Percentiles rank a stretch among this genome's conserved stretches.
phyloP scores from a whole-genome alignment of 2,888 invertebrate species.

The Eueremaeus valkanovi region DNA sequence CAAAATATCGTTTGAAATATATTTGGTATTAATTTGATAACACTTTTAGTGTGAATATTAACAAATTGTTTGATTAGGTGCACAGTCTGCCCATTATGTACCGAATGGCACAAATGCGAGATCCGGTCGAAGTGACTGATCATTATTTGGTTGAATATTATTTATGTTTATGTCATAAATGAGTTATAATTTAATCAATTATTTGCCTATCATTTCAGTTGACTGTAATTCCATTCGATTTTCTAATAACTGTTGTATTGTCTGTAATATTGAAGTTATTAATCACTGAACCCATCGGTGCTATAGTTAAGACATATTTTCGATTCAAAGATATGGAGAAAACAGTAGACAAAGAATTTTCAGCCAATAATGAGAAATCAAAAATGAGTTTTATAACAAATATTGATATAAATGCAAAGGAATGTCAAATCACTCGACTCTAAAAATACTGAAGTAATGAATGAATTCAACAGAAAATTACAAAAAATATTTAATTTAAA shows the following conservation, averaged over 20 bases:
- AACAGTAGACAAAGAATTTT: no score
- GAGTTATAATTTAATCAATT: background rate
- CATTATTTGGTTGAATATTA: background rate
- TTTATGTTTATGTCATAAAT: background rate
- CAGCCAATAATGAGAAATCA: no score
- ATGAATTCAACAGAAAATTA: no score
- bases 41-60: background rate
- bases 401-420: no score
- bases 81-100: background rate
- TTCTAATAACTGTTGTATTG: background rate
- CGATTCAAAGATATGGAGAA: no score
- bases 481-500: no score
- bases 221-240: background rate
- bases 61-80: background rate
- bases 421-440: no score
- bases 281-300: background rate
- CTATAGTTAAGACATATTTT: background rate
- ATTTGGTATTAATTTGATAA: background rate
- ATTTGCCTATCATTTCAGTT: background rate
- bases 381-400: no score
- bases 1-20: background rate
- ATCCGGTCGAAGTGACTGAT: background rate
- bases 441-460: no score
- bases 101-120: background rate
- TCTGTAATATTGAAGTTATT: background rate